Conservation (phyloP, 2,797 vertebrate species). For the Acanthis flammea region DNA sequence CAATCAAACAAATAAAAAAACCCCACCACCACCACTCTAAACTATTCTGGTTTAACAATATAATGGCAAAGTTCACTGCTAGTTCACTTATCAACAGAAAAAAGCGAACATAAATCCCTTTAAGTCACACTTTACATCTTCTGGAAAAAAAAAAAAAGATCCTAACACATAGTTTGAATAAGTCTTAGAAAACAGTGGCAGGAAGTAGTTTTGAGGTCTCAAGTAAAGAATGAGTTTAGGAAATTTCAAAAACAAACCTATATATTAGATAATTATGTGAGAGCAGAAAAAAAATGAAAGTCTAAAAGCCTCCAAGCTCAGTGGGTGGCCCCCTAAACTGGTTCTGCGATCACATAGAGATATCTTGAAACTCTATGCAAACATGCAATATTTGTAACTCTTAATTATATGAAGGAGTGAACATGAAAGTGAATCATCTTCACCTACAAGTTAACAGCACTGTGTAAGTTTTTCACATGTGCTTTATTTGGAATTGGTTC, state of each 20-base stretch:
- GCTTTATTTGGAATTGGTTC: not conserved
- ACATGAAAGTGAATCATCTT: not conserved
- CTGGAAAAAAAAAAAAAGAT: not conserved
- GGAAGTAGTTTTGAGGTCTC: not conserved
- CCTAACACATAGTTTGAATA: not conserved
- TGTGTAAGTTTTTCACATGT: not conserved
- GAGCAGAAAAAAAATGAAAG: not conserved
- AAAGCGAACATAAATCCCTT: not conserved
- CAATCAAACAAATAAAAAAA: not conserved
- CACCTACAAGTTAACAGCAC: not conserved
- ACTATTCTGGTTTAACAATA: not conserved
- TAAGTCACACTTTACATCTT: not conserved
- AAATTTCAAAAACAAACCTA: not conserved
- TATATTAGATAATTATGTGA: not conserved
- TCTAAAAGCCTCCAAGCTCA: not conserved
- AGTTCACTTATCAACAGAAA: not conserved
- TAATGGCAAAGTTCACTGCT: not conserved
- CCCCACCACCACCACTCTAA: accelerated
- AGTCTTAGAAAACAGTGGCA: not conserved
- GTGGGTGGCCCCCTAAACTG: not conserved
- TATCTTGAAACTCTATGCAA: not conserved
- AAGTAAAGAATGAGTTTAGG: not conserved
- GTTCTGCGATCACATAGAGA: not conserved
- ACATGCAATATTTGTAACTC: not conserved
- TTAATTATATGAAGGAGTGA: not conserved